Base-by-base conservation (phyloP, 2,888 invertebrate species). In the Dasysyrphus albostriatus region DNA sequence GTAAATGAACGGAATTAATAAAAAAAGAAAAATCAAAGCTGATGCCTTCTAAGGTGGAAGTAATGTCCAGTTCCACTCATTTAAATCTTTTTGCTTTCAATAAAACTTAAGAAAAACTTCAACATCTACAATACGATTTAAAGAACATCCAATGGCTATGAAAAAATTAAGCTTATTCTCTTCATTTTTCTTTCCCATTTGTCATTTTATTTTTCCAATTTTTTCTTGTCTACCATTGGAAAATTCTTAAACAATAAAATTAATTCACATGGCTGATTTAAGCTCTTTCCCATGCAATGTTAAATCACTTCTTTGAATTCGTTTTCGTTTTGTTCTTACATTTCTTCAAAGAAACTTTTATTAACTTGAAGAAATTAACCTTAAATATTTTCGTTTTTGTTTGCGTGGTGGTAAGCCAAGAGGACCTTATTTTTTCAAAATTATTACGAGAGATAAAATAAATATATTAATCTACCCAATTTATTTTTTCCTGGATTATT, bases 401-500 rank as follows among this genome's bases (percentile, higher is more conserved):
- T 47, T 5, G 24, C 5, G 12, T 14, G 14, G 19, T 24, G 3
- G 29, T 0, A 2, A 32, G 54, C 7, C 6, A 5, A 5, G 5
- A 7, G 14, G n/a, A 19, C 39, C 39, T 61, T 61, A 16, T 61
- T 2, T 61, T n/a, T 10, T 12, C 12, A 16, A 16, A 47, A 9
- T 47, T 47, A 16, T 47, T 47, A 47, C 16, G 16, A 24, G 7
- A 61, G 39, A 24, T 37, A 24, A 39, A 39, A 59, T 59, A 54
- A 51, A 51, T 10, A 51, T 1, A 8, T 51, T n/a, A n/a, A n/a
- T n/a, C n/a, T n/a, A 14, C 19, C 19, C 61, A 39, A 61, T 14
- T 61, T 61, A 42, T 24, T 61, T 61, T 24, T 24, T 24, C 24
- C 24, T 19, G 3, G n/a, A 56, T 56, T 56, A 34, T 47, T n/a